Evolutionary conservation across 2,888 invertebrate genomes (phyloP), one percentile per base, ranked within the genome.

Genomic region (Drosophila paramelanica): DNA sequence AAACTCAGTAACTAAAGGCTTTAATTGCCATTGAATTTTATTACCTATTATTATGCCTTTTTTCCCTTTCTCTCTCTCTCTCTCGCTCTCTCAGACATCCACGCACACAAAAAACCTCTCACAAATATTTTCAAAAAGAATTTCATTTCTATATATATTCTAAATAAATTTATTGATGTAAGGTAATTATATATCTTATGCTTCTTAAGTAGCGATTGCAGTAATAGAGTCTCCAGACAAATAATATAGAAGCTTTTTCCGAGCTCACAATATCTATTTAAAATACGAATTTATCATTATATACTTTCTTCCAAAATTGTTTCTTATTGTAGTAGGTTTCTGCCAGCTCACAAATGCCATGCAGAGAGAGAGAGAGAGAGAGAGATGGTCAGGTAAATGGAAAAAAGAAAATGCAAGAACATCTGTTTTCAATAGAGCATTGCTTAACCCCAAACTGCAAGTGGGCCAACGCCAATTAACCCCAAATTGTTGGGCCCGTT

Each of bases 391-490:
- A 31, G 42, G 36, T 13, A 39, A 31, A 47, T 49, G 50, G 43
- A 69, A 61, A 73, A 58, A 10, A 31, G 31, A 31, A 31, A 31
- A 10, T 59, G 36, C 13, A 49, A 42, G 55, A 47, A 60, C 56
- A 70, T 56, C 47, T 69, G 74, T 65, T 74, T 60, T 51, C 51
- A 51, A 36, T 58, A 47, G 52, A 62, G 41, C 31, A 47, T 57
- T 49, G 23, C 49, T 46, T 38, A 20, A 53, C 14, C 14, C 41
- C 49, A 39, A 42, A 38, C 39, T 43, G 56, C 50, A 66, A 78
- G 62, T 65, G 60, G 77, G 77, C 52, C 77, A 79, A 68, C 78
- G 79, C 79, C 79, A 79, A 79, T 79, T 79, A 76, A 76, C 58
- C 73, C 59, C 68, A 79, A 67, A 70, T 56, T 67, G 58, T 64